These are phyloP conservation scores for Lindbergichthys nudifrons DNA, from an alignment of 2,797 vertebrate genomes.

Conservation along the genomic window DNA sequence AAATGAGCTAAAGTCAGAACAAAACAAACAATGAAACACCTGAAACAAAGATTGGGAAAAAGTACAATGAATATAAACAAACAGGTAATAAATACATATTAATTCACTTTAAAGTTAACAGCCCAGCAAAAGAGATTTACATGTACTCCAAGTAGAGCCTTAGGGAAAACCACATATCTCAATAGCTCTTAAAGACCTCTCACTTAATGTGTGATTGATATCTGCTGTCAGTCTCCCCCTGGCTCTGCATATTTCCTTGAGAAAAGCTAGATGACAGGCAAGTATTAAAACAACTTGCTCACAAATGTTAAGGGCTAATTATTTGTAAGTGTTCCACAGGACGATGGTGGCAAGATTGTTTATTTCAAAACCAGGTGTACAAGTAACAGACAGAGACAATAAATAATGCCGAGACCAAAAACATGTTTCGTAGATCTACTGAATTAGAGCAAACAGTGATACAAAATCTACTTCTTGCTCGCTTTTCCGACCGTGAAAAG, in stretches of 20 bases:
- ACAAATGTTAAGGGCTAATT: not conserved
- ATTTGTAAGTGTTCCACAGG: conserved; percentile 1
- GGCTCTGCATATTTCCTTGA: not conserved
- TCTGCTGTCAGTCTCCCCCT: not conserved
- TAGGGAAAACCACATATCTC: conserved; percentile 16
- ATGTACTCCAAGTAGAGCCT: conserved; percentile 38
- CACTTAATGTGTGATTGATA: not conserved
- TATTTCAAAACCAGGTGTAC: conserved; percentile 86
- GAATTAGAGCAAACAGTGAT: conserved; percentile 61
- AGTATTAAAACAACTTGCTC: not conserved
- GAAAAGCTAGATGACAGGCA: no score
- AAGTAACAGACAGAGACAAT: conserved; percentile 81
- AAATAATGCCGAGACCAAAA: conserved; percentile 80
- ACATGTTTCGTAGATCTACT: conserved; percentile 66
- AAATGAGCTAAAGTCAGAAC: not conserved
- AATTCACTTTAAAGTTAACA: not conserved
- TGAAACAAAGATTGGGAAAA: not conserved
- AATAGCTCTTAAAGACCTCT: not conserved
- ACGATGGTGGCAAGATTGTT: conserved; percentile 74
- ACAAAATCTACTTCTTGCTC: conserved; percentile 46
- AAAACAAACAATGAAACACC: not conserved
- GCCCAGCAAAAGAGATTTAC: conserved; percentile 46
- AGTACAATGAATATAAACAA: not conserved
- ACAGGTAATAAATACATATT: not conserved
- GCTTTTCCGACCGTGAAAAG: conserved; percentile 53